Base-by-base conservation (phyloP, 2,113 vertebrate species). In the Hippolais icterina region DNA sequence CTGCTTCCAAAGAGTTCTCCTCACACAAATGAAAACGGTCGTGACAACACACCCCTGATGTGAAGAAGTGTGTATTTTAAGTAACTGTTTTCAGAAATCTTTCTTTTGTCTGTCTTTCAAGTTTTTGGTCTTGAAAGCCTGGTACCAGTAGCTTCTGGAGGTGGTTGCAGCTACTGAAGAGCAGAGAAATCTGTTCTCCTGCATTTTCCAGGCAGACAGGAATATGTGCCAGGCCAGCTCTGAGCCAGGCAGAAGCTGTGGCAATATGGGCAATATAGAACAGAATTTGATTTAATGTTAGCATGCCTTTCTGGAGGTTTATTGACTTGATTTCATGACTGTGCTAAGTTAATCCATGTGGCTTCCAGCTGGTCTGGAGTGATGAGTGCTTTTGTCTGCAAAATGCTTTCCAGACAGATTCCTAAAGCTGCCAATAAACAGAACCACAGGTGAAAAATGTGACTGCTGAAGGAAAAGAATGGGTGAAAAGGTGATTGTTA, bases 311-410 rank as follows among this genome's bases (percentile, higher is more conserved):
- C 80, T 24, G 23, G 50, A 33, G 68, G 12, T 86, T 94, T 87
- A 78, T 59, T 93, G 87, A 50, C 72, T 81, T 39, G n/a, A 35
- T 81, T 84, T 87, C 60, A 10, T 31, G 57, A 2, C 23, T 81
- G 91, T 81, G 68, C 31, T 53, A 7, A 46, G 59, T 61, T 42
- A 50, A 90, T 80, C 63, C 37, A 11, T 46, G 80, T 69, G 37
- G 91, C 29, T 91, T 70, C 76, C 69, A 74, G 52, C 23, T 93
- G 76, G 35, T 84, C 78, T 83, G 80, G 7, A 50, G 46, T 6
- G 25, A 33, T n/a, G 68, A 53, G 60, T 46, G 60, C 83, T 94
- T 71, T 64, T 92, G 91, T 90, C 72, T 91, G 60, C 80, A 87
- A 63, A 91, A 78, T 20, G 35, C 20, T 87, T 66, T 66, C 64